Evolutionary conservation across 2,113 vertebrate genomes (phyloP), one percentile per base, ranked within the genome.

Genomic region (Pelecanus crispus): DNA sequence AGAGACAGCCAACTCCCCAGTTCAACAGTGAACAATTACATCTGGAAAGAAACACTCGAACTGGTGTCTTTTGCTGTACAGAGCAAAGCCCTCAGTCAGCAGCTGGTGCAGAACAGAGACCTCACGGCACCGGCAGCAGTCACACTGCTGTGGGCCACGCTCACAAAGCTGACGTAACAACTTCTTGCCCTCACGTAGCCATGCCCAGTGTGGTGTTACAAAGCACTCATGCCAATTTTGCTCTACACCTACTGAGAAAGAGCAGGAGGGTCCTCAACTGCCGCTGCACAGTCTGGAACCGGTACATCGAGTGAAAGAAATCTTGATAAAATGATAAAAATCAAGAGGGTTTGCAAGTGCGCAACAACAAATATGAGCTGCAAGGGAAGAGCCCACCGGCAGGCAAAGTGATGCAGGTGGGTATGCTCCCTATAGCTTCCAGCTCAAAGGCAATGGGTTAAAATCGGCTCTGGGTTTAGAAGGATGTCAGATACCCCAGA

Each of bases 261-360:
- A 42, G 62, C 32, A 45, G 77, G 24, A 86, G 36, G 25, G 36
- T 22, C 74, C 78, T 68, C 70, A 59, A 0, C 8, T 68, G 67
- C n/a, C 56, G 5, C 61, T 29, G 55, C 68, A 16, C 0, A 0
- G 20, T 4, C 66, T 18, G 71, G 79, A 28, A 40, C 3, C 2
- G 31, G 13, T 17, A 17, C 42, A 31, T 13, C 0, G 3, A 36
- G 56, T 6, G 17, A 12, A 38, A 52, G 25, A 52, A 67, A 40
- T 3, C 61, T 49, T 13, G 11, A n/a, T n/a, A n/a, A n/a, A n/a
- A 0, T 17, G 78, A 88, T 68, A 91, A 95, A 53, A 50, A 93
- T 87, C 90, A 75, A n/a, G 50, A 55, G 52, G 36, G 50, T 59
- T 72, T 79, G 70, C 73, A 84, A 87, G 52, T 4, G 18, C 31